Evolutionary conservation across 1,140 invertebrate species (phyloP), one percentile per base, ranked within the genome.

Genomic region (Radopholus similis): DNA sequence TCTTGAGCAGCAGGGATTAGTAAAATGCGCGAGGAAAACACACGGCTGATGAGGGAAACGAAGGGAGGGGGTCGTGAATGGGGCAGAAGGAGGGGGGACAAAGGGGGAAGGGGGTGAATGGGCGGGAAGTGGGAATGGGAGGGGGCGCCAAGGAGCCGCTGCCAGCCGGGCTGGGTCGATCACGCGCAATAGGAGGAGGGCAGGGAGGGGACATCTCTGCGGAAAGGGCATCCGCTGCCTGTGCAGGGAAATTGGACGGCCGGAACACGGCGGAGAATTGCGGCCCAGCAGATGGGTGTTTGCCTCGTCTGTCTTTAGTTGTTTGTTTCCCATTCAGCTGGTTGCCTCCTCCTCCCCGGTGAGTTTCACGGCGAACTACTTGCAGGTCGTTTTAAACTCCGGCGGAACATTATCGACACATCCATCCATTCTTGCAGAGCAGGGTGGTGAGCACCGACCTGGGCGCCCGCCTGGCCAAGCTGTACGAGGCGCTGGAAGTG

Each of bases 331-430:
- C 13, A 18, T 68, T 77, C 21, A 53, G 64, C 40, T 4, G 28
- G 64, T 72, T 15, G 35, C 32, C 9, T 18, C 28, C 9, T 51
- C 73, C 21, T 72, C 70, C n/a, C 35, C 35, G 18, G 47, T 77
- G 26, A 77, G 64, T 67, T 73, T 73, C 56, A 76, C 60, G 15
- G 72, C 72, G 15, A 73, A 73, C 51, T 47, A 18, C 35, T 30
- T n/a, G n/a, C n/a, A n/a, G n/a, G n/a, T n/a, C n/a, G n/a, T n/a
- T n/a, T n/a, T n/a, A n/a, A n/a, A n/a, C n/a, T n/a, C n/a, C n/a
- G n/a, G n/a, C n/a, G n/a, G n/a, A n/a, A n/a, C n/a, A n/a, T n/a
- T n/a, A n/a, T n/a, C n/a, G n/a, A n/a, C n/a, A n/a, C n/a, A n/a
- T n/a, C n/a, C n/a, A n/a, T n/a, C n/a, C n/a, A n/a, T n/a, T n/a